Conservation (phyloP, 2,888 invertebrate species). For the Chalcosyrphus nemorum region DNA sequence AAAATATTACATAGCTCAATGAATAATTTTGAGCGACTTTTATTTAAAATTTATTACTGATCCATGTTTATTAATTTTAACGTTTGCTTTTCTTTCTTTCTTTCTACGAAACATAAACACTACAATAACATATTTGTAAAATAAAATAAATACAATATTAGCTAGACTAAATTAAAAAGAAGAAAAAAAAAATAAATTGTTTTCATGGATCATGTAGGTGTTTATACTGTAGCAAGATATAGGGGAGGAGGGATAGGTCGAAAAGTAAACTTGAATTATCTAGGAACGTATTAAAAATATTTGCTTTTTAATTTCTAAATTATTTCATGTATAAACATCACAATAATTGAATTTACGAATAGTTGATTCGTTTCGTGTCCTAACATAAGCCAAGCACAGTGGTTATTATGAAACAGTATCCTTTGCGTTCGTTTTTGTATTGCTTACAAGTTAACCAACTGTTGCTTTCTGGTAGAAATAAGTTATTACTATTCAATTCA, state of each 20-base stretch:
- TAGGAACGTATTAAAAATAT: conserved; percentile 36
- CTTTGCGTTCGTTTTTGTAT: not conserved
- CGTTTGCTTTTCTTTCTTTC: conserved; percentile 7
- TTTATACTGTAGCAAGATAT: conserved; percentile 25
- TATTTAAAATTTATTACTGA: conserved; percentile 28
- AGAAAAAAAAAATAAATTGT: conserved; percentile 5
- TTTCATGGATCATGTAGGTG: conserved; percentile 34
- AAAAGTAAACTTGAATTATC: not conserved
- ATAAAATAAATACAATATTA: conserved; percentile 64
- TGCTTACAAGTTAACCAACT: too few relatives aligned
- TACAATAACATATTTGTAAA: conserved; percentile 41
- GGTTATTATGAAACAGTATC: not conserved
- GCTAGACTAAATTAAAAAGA: conserved; percentile 42
- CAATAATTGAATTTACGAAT: conserved; percentile 16
- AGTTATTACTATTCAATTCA: not conserved
- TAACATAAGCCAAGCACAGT: not conserved
- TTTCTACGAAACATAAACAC: conserved; percentile 36
- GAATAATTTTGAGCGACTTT: conserved; percentile 50
- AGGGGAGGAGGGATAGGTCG: not conserved
- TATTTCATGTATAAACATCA: conserved; percentile 46
- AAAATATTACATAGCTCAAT: conserved; percentile 33
- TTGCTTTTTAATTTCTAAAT: conserved; percentile 21
- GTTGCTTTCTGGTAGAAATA: too few relatives aligned
- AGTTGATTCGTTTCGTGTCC: not conserved
- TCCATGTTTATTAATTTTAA: conserved; percentile 7